phyloP scores from a whole-genome alignment of 2,113 vertebrate species.

The Chaetops frenatus region DNA sequence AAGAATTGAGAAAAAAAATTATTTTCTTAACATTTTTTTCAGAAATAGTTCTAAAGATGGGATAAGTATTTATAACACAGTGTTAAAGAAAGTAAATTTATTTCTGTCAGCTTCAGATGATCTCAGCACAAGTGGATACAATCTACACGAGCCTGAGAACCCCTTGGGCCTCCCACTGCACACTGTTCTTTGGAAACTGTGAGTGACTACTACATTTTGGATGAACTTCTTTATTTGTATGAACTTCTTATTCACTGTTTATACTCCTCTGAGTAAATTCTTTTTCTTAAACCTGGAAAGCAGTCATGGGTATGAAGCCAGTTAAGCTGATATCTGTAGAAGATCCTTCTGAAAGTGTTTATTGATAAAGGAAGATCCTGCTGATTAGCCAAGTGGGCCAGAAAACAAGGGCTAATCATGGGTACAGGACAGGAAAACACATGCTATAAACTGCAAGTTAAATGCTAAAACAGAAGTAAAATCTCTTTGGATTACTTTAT shows the following conservation, averaged over 20 bases:
- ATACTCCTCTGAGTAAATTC: not conserved
- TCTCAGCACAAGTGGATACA: not conserved
- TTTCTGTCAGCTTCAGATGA: not conserved
- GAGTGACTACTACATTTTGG: not conserved
- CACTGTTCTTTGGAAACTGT: not conserved
- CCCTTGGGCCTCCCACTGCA: not conserved
- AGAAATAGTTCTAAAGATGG: not conserved
- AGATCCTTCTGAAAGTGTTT: not conserved
- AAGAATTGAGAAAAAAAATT: not conserved
- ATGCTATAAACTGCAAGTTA: not conserved
- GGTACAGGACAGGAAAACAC: not conserved
- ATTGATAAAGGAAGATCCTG: not conserved
- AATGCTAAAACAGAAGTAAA: not conserved
- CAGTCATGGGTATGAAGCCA: not conserved
- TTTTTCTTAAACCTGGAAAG: not conserved
- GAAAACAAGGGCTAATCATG: not conserved
- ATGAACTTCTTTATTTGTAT: not conserved
- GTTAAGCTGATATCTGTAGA: not conserved
- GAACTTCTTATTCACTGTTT: not conserved
- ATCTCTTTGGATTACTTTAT: not conserved
- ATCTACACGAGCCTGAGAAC: not conserved
- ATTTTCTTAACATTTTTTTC: not conserved
- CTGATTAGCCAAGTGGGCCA: not conserved
- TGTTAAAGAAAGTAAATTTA: not conserved
- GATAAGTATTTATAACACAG: not conserved